A percentile compares a stretch with the other conserved stretches of the same genome.
These are phyloP conservation scores for Chaenocephalus aceratus DNA, from an alignment of 2,113 vertebrate species.

Conservation along the genomic window DNA sequence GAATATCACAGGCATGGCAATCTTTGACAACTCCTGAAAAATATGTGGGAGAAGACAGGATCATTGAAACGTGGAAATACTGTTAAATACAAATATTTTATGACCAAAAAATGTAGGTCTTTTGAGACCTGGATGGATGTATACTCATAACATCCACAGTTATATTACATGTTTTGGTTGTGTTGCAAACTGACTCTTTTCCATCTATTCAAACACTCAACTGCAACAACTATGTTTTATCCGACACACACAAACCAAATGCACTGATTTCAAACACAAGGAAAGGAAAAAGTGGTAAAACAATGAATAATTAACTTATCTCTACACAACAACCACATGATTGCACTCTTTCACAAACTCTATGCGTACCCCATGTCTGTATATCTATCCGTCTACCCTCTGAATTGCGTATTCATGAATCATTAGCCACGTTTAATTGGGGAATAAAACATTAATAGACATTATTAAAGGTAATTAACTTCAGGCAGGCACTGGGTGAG, in stretches of 20 bases:
- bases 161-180: not conserved
- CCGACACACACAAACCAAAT: not conserved
- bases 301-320: not conserved
- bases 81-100: not conserved
- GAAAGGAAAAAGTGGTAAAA: too few relatives aligned
- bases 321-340: not conserved
- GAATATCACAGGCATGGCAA: conserved; percentile 98
- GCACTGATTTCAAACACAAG: not conserved
- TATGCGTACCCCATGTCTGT: not conserved
- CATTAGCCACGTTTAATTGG: conserved; percentile 44
- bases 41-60: not conserved
- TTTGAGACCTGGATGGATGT: not conserved
- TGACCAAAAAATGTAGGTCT: not conserved
- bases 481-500: conserved; percentile 25
- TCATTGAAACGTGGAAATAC: not conserved
- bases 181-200: not conserved
- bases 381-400: not conserved
- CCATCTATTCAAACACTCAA: not conserved
- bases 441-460: conserved; percentile 33
- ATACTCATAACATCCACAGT: not conserved
- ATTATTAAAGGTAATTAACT: conserved; percentile 43
- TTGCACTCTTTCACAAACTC: not conserved
- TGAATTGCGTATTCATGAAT: conserved; percentile 5
- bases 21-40: conserved; percentile 95
- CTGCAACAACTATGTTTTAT: not conserved